Evolutionary conservation across 2,888 invertebrate genomes (phyloP), one percentile per base, ranked within the genome.

Genomic region (Heteromyza rotundicornis): DNA sequence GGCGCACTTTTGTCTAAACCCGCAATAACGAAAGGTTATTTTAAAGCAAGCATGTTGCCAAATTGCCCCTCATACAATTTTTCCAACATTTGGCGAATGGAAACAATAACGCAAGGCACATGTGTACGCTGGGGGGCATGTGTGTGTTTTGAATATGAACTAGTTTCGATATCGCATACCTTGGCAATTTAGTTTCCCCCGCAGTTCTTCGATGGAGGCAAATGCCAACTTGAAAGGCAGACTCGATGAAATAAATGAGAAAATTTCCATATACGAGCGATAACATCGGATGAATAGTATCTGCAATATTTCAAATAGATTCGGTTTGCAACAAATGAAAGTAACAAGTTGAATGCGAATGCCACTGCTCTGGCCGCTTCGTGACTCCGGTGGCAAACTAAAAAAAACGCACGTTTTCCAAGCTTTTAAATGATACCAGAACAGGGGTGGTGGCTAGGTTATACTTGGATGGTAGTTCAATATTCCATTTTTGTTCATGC

Each of bases 201-300:
- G 19, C 47, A 47, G 2, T 17, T 20, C 19, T 19, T 17, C 19
- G 20, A 47, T 47, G 20, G 19, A 20, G 14, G 5, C 17, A 47
- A 47, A 47, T 19, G 40, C n/a, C 19, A 20, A 24, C 12, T 24
- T 27, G 47, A 60, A 76, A 71, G 65, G 65, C 66, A 72, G 69
- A 77, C 68, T 77, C 75, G 77, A 74, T 73, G 72, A 74, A 74
- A 76, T 70, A 71, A 75, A 73, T 77, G 66, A 60, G 65, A 57
- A 74, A 76, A 75, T 75, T 77, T 75, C 74, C 76, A 77, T 75
- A 75, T 76, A 69, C 65, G 56, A 57, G 36, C 76, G 65, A 76
- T 75, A 76, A 77, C 71, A 67, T 59, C 40, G 22, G 61, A 65
- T 65, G 75, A 7, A 20, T 40, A n/a, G 40, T 3, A 47, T 17